These are phyloP conservation scores for Micronycteris hirsuta DNA, from an alignment of 2,113 vertebrate species.

Conservation along the genomic window DNA sequence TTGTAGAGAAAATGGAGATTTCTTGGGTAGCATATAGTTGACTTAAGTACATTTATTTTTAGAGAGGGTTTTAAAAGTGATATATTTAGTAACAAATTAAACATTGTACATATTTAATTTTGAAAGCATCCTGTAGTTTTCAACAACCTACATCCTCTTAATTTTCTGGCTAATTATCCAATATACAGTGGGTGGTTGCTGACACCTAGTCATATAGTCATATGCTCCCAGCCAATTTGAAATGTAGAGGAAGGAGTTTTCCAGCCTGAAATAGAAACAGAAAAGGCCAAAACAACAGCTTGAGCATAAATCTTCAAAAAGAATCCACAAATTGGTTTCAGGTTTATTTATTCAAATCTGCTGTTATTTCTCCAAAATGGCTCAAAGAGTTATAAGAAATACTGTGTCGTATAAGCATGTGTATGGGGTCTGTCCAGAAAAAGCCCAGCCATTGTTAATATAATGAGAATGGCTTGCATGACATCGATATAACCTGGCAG, in stretches of 20 bases:
- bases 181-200: background rate
- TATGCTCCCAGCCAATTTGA: background rate
- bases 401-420: background rate
- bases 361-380: background rate
- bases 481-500: too few species aligned
- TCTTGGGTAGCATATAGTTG: background rate
- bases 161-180: constrained; percentile 2
- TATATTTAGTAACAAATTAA: constrained; percentile 22
- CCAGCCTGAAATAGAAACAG: constrained; percentile 1
- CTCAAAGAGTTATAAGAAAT: background rate
- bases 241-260: background rate
- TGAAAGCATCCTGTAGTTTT: constrained; percentile 18
- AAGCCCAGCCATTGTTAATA: too few species aligned
- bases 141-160: constrained; percentile 1
- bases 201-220: background rate
- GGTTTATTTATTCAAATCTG: background rate
- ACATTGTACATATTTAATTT: constrained; percentile 7
- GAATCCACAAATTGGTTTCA: background rate
- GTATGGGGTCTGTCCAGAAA: too few species aligned
- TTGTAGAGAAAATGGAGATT: background rate
- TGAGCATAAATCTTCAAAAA: background rate
- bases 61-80: background rate
- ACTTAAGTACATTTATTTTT: constrained; percentile 3
- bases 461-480: too few species aligned
- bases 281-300: background rate